phyloP scores from a whole-genome alignment of 2,113 vertebrate species.

The Emberiza fucata region DNA sequence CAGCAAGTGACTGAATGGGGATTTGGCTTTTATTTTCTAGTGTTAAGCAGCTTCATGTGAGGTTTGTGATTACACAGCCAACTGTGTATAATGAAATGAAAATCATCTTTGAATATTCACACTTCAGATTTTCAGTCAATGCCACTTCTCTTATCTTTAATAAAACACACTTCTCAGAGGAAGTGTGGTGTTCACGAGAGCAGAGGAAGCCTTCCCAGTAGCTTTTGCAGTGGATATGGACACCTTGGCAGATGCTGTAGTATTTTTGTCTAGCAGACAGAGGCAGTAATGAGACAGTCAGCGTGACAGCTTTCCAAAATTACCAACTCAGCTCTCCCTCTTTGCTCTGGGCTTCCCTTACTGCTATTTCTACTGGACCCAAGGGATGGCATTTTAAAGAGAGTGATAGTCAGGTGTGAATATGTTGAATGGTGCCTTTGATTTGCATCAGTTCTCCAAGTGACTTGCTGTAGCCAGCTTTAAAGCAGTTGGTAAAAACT shows the following conservation, averaged over 20 bases:
- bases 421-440: not conserved
- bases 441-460: not conserved
- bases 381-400: not conserved
- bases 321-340: accelerated
- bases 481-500: not conserved
- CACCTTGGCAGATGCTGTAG: not conserved
- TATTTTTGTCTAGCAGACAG: not conserved
- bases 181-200: not conserved
- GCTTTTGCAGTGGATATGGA: not conserved
- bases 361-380: not conserved
- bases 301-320: not conserved
- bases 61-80: not conserved
- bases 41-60: not conserved
- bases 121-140: not conserved
- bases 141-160: not conserved
- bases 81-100: not conserved
- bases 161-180: not conserved
- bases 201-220: not conserved
- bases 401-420: not conserved
- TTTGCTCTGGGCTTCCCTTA: not conserved
- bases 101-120: not conserved
- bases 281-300: not conserved
- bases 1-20: not conserved
- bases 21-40: slow-evolving; percentile 26
- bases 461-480: not conserved